These are phyloP conservation scores for Porites lobata DNA, from an alignment of 92 coral and sea anemone species.

Conservation along the genomic window DNA sequence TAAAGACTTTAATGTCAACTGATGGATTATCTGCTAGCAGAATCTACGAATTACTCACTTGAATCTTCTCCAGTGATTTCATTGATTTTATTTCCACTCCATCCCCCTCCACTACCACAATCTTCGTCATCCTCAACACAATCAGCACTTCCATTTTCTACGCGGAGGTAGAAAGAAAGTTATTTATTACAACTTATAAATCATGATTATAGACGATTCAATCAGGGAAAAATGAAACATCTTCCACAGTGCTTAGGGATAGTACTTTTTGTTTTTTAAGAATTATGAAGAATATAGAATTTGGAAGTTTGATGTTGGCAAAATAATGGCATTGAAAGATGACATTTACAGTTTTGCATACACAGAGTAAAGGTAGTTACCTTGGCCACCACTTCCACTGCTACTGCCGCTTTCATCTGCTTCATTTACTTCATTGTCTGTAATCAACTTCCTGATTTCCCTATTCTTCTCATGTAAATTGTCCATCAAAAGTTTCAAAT, in stretches of 20 bases:
- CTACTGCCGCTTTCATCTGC: conserved; percentile 44
- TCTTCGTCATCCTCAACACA: conserved; percentile 72
- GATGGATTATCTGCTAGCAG: neutral
- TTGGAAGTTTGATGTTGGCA: neutral
- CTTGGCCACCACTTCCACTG: conserved; percentile 67
- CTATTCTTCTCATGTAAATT: conserved; percentile 41
- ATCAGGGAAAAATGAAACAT: too few relatives aligned
- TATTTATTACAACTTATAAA: neutral
- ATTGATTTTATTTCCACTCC: neutral
- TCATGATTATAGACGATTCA: too few relatives aligned
- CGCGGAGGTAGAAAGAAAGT: neutral
- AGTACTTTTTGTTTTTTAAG: too few relatives aligned
- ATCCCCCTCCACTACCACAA: conserved; percentile 45
- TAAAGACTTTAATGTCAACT: neutral
- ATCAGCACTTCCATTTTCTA: conserved; percentile 46
- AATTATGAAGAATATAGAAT: neutral
- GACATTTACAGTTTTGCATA: neutral
- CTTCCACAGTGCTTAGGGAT: too few relatives aligned
- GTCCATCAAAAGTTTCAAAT: conserved; percentile 50
- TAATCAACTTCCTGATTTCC: conserved; percentile 39
- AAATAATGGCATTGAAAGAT: neutral
- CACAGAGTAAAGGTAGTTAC: neutral
- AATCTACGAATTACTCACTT: neutral
- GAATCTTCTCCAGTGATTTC: neutral
- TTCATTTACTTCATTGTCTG: conserved; percentile 7